Conservation (phyloP, 2,113 vertebrate species). For the Pterocles gutturalis region DNA sequence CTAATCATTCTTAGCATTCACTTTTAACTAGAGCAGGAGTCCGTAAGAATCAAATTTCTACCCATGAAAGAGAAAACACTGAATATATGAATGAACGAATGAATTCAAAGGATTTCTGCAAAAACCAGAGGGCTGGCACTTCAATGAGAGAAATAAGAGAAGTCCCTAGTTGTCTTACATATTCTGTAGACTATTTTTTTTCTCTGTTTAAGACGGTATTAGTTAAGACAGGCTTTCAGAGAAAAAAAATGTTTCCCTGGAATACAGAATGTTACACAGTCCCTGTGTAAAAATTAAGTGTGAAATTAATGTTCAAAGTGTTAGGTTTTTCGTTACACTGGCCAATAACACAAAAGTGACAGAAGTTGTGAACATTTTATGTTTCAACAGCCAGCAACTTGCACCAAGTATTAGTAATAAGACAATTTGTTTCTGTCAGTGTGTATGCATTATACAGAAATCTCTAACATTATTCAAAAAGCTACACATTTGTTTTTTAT, state of each 20-base stretch:
- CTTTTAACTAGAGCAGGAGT: neutral
- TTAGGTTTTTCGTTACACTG: neutral
- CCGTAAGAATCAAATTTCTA: neutral
- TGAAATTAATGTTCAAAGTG: neutral
- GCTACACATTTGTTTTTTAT: neutral
- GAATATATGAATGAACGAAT: neutral
- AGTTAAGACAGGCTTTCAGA: neutral
- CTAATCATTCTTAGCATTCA: accelerated
- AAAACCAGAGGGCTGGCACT: neutral
- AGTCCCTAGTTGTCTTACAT: neutral
- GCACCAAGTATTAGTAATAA: neutral
- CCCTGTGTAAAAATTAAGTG: neutral
- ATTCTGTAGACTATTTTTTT: neutral
- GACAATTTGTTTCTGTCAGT: neutral
- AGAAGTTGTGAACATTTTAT: neutral
- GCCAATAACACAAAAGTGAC: neutral
- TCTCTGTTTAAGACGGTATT: neutral
- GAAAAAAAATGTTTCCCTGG: neutral
- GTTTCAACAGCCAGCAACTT: neutral
- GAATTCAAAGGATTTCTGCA: neutral
- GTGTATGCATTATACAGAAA: neutral
- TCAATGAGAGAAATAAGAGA: neutral
- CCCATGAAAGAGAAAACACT: neutral
- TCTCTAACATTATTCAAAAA: neutral
- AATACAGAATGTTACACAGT: neutral